A percentile compares a stretch with the other conserved stretches of the same genome.
Conservation (phyloP, 1,140 invertebrate species). For the Tetramorium alpestre region DNA sequence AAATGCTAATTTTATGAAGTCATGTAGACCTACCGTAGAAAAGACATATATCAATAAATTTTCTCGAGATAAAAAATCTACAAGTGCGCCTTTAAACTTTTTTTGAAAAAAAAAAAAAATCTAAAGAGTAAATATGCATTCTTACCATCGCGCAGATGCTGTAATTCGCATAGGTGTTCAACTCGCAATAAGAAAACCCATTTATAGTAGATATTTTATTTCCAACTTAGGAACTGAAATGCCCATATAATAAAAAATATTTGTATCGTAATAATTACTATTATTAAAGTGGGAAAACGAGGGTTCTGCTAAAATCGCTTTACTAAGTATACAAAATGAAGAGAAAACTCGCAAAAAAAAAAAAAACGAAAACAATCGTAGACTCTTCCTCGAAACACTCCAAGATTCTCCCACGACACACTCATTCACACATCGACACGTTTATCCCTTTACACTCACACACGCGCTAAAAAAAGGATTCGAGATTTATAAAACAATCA, state of each 20-base stretch:
- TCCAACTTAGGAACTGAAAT: slow-evolving; percentile 82
- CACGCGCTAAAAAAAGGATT: slow-evolving; percentile 57
- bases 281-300: slow-evolving; percentile 75
- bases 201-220: slow-evolving; percentile 80
- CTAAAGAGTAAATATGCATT: neutral
- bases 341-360: slow-evolving; percentile 72
- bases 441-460: slow-evolving; percentile 20
- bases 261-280: slow-evolving; percentile 76
- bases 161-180: neutral
- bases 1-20: neutral
- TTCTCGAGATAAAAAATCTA: neutral
- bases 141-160: neutral
- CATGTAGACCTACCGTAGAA: neutral
- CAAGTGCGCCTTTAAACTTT: neutral
- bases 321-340: slow-evolving; percentile 73
- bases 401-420: slow-evolving; percentile 39
- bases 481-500: slow-evolving; percentile 69
- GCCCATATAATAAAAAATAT: slow-evolving; percentile 82
- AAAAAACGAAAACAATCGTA: slow-evolving; percentile 63
- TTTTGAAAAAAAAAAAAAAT: neutral
- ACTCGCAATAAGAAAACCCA: slow-evolving; percentile 40
- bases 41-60: neutral
- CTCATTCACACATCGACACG: slow-evolving; percentile 21
- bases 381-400: slow-evolving; percentile 62
- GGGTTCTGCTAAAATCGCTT: slow-evolving; percentile 73